Percentiles rank a stretch among this genome's conserved stretches.
Evolutionary conservation across 2,797 vertebrate genomes (phyloP).

Genomic region (Loris lydekkerianus): DNA sequence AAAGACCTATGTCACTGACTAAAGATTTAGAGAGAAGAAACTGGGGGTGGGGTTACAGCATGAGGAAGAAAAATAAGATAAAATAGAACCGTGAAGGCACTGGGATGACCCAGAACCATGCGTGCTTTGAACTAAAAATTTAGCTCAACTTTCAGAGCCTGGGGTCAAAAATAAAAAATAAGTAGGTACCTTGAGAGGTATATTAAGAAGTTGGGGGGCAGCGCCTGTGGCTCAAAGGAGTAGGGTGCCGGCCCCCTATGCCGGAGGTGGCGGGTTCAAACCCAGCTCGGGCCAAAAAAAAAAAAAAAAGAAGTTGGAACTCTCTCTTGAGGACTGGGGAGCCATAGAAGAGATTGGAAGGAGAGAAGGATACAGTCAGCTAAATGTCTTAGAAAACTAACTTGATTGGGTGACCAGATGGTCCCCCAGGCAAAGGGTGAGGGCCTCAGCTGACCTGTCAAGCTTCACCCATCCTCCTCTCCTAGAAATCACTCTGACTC

Average conservation of each 20-base stretch:
- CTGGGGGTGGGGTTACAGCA: neutral
- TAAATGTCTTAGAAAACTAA: neutral
- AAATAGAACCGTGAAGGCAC: neutral
- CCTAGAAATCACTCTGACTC: neutral
- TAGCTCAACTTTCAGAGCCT: neutral
- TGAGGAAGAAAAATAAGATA: neutral
- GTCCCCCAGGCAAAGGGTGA: neutral
- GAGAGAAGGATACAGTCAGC: neutral
- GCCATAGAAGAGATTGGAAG: neutral
- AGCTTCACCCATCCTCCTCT: neutral
- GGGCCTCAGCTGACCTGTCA: neutral
- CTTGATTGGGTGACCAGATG: neutral
- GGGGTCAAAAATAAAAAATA: neutral
- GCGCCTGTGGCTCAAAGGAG: no score
- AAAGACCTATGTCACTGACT: neutral
- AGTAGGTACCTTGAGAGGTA: neutral
- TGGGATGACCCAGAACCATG: neutral
- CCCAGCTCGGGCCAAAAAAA: no score
- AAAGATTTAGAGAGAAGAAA: neutral
- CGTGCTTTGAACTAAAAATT: neutral
- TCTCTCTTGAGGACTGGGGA: neutral
- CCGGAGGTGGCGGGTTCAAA: no score
- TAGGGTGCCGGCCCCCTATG: no score
- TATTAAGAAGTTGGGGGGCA: neutral
- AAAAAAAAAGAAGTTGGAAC: neutral